phyloP scores from a whole-genome alignment of 2,888 invertebrate species.

The Callyntrura sp. region DNA sequence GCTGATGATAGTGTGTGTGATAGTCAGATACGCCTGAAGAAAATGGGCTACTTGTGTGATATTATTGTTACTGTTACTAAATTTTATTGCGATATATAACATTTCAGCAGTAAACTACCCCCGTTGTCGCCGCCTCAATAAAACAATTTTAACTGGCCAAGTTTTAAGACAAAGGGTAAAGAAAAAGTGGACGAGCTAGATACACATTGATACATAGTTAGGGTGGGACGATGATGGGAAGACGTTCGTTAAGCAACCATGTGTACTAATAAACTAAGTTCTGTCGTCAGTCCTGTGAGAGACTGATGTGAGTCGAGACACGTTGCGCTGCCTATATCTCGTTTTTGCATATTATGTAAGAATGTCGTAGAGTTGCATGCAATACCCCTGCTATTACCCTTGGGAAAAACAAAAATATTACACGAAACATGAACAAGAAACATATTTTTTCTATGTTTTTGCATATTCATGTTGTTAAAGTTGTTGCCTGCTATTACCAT shows the following conservation, averaged over 20 bases:
- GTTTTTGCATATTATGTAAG: constrained; percentile 13
- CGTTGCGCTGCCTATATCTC: background rate
- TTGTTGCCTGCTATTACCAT: background rate
- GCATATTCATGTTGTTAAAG: constrained; percentile 24
- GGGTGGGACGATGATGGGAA: background rate
- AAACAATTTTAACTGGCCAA: constrained; percentile 34
- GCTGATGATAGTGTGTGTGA: background rate
- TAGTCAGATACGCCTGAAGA: constrained; percentile 35
- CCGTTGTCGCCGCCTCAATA: background rate
- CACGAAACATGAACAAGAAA: constrained; percentile 24
- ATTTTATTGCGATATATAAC: constrained; percentile 33
- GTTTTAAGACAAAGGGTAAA: constrained; percentile 46
- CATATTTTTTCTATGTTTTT: constrained; percentile 4
- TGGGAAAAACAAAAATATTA: constrained; percentile 10
- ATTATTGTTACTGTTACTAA: background rate
- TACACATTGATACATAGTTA: background rate
- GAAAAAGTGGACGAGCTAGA: constrained; percentile 31
- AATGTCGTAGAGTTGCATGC: background rate
- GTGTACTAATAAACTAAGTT: no score
- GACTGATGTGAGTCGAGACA: no score
- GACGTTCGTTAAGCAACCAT: background rate
- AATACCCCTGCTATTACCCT: constrained; percentile 8
- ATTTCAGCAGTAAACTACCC: constrained; percentile 22
- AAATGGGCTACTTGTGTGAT: constrained; percentile 48
- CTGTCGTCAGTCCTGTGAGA: no score